phyloP scores from a whole-genome alignment of 2,113 vertebrate species.

The Dasyornis broadbenti region DNA sequence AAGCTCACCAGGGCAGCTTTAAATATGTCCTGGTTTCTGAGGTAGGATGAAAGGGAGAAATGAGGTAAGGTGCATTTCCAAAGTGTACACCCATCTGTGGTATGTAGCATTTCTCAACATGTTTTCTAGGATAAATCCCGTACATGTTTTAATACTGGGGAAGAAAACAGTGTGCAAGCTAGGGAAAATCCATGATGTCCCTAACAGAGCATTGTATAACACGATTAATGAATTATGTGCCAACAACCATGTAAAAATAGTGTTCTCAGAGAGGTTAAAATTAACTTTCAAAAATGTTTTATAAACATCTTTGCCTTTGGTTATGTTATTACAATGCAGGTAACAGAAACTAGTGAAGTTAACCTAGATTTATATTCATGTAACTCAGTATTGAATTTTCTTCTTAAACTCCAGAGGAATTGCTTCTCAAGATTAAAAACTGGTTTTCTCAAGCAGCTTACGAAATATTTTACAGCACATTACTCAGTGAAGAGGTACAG shows the following conservation, averaged over 20 bases:
- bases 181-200: not conserved
- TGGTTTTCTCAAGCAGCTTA: not conserved
- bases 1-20: not conserved
- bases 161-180: not conserved
- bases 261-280: not conserved
- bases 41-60: not conserved
- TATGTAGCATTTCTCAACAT: not conserved
- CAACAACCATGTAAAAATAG: not conserved
- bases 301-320: not conserved
- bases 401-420: not conserved
- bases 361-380: not conserved
- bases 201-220: not conserved
- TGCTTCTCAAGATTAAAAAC: not conserved
- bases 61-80: not conserved
- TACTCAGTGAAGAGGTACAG: not conserved
- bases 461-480: not conserved
- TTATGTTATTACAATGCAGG: not conserved
- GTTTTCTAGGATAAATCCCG: not conserved
- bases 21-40: not conserved
- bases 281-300: not conserved
- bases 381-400: not conserved
- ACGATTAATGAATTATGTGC: not conserved
- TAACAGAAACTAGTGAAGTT: not conserved
- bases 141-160: fast-evolving
- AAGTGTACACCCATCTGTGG: not conserved